phyloP scores from a whole-genome alignment of 37 sponge, comb jelly and placozoan species.

The Aplysina aerophoba region DNA sequence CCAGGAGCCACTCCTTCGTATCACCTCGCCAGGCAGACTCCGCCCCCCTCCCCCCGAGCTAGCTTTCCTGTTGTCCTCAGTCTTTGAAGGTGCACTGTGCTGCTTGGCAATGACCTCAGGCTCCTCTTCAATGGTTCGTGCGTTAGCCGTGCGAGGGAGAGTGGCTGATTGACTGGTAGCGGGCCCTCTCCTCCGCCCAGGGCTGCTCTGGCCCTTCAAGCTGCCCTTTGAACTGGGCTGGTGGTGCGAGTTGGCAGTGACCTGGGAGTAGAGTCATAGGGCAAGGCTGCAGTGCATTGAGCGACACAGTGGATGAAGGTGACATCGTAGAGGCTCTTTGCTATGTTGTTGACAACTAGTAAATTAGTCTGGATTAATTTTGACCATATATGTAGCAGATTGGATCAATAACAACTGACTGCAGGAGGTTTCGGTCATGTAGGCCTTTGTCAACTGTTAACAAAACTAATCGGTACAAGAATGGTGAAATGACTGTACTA shows the following conservation, averaged over 20 bases:
- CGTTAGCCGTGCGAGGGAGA: neutral
- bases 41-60: neutral
- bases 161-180: neutral
- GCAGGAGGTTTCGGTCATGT: no score
- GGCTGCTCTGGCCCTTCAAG: neutral
- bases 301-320: no score
- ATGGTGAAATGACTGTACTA: no score
- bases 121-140: conserved; percentile 17
- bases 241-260: neutral
- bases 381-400: no score
- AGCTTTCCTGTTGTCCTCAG: conserved; percentile 7
- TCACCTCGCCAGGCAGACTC: conserved; percentile 45
- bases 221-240: neutral
- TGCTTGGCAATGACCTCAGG: neutral
- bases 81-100: conserved; percentile 5
- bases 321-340: no score
- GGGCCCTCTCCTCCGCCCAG: neutral
- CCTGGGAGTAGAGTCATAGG: neutral
- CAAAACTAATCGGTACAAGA: no score
- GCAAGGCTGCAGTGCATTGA: no score
- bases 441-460: no score
- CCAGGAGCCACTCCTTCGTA: conserved; percentile 51
- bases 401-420: no score
- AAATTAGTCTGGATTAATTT: no score
- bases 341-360: no score